A percentile compares a stretch with the other conserved stretches of the same genome.
These are phyloP conservation scores for Drosophila sp. DNA, from an alignment of 1,140 invertebrate species.

Conservation along the genomic window DNA sequence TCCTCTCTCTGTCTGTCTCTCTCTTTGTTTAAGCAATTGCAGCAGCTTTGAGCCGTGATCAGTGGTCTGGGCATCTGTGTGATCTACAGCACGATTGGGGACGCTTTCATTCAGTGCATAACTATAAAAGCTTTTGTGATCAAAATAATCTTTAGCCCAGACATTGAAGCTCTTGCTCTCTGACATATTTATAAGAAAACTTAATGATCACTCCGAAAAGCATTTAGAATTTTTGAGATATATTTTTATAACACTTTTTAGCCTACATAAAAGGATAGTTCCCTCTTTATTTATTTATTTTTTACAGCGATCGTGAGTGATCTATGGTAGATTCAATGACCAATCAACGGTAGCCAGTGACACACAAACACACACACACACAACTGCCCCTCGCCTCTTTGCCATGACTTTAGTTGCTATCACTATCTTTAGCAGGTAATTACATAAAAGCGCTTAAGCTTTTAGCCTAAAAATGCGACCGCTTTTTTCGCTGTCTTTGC, in stretches of 20 bases:
- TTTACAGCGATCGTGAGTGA: constrained; percentile 39
- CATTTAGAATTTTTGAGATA: constrained; percentile 4
- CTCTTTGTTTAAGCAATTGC: background rate
- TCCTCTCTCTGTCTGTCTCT: background rate
- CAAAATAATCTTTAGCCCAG: constrained; percentile 30
- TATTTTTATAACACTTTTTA: constrained; percentile 12
- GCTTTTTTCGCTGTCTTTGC: constrained; percentile 17
- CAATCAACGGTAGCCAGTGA: constrained; percentile 32
- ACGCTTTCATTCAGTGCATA: constrained; percentile 34
- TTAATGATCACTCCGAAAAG: background rate
- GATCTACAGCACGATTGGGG: constrained; percentile 45
- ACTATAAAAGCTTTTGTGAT: constrained; percentile 9
- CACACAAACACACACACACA: constrained; percentile 24
- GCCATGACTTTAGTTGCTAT: constrained; percentile 8
- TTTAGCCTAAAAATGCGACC: constrained; percentile 64
- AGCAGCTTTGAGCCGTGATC: constrained; percentile 4
- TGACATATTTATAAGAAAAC: constrained; percentile 1
- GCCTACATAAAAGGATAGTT: background rate
- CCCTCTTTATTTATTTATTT: background rate
- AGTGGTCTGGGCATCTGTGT: constrained; percentile 27
- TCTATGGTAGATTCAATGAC: constrained; percentile 5
- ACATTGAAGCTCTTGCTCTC: constrained; percentile 24
- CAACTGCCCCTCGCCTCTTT: constrained; percentile 9
- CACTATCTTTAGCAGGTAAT: constrained; percentile 69
- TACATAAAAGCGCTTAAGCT: constrained; percentile 78